A percentile compares a stretch with the other conserved stretches of the same genome.
Conservation (phyloP, 2,113 vertebrate species). For the Lamprologus sp. region DNA sequence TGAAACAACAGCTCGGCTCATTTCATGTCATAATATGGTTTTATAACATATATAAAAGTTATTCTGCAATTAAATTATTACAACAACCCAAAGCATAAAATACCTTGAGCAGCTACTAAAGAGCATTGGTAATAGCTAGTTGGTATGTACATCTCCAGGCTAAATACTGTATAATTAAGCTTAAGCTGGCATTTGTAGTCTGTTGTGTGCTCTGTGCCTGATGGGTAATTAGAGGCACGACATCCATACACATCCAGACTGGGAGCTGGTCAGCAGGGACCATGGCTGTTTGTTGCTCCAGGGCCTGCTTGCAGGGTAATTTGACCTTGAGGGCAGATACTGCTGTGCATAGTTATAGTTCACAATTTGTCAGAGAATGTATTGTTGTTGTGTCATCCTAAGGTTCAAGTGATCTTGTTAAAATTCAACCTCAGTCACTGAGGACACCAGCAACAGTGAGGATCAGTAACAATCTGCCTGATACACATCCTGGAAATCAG, state of each 20-base stretch:
- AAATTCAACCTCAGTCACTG: neutral
- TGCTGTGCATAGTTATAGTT: neutral
- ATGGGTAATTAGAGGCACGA: neutral
- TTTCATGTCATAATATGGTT: neutral
- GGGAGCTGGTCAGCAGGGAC: neutral
- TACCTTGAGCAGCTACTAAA: neutral
- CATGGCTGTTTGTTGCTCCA: neutral
- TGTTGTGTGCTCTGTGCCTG: neutral
- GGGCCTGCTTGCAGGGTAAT: neutral
- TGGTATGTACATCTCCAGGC: neutral
- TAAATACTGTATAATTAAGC: neutral
- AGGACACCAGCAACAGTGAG: neutral
- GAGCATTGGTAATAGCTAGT: neutral
- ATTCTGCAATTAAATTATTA: neutral
- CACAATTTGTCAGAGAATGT: neutral
- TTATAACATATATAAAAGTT: neutral
- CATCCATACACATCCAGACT: neutral
- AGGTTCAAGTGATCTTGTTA: constrained; percentile 36
- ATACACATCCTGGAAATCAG: constrained; percentile 16
- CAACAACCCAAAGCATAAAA: neutral
- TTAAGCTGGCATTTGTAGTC: neutral
- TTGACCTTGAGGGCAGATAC: neutral
- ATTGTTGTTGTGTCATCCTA: neutral
- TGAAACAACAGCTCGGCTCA: neutral
- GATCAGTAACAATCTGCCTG: neutral